Percentiles rank a stretch among this genome's conserved stretches.
These are phyloP conservation scores for Ataeniobius toweri DNA, from an alignment of 2,797 vertebrate species.

Conservation along the genomic window DNA sequence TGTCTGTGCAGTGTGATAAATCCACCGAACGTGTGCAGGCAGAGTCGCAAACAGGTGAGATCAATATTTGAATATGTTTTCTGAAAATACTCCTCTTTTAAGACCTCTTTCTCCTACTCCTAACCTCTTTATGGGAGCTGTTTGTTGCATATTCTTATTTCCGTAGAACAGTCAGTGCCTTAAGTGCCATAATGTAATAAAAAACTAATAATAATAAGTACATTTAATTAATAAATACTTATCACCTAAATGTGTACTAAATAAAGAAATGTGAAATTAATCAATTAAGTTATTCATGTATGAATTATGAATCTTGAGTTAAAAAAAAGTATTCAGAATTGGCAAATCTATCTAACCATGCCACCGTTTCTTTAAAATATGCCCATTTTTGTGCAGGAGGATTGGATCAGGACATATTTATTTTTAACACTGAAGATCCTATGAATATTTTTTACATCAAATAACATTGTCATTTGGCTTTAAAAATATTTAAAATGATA, in stretches of 20 bases:
- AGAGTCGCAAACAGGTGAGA: conserved; percentile 92
- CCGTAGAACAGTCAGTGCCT: too few relatives aligned
- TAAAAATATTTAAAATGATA: background rate
- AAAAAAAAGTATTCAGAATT: background rate
- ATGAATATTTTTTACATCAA: background rate
- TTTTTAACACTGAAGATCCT: background rate
- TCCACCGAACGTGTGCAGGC: conserved; percentile 89
- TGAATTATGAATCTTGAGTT: background rate
- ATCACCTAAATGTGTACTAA: background rate
- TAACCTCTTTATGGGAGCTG: background rate
- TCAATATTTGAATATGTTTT: background rate
- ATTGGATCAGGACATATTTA: background rate
- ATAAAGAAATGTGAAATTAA: background rate
- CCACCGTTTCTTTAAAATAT: background rate
- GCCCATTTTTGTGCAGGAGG: background rate
- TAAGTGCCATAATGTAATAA: background rate
- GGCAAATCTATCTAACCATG: background rate
- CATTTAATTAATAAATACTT: background rate
- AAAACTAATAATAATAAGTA: background rate
- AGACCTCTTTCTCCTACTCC: too few relatives aligned
- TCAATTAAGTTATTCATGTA: background rate
- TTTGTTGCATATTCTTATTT: background rate
- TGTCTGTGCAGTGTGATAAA: conserved; percentile 84
- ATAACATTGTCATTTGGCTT: background rate
- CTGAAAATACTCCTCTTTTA: background rate